Base-by-base conservation (phyloP, 2,797 vertebrate genomes). In the Antrozous pallidus region DNA sequence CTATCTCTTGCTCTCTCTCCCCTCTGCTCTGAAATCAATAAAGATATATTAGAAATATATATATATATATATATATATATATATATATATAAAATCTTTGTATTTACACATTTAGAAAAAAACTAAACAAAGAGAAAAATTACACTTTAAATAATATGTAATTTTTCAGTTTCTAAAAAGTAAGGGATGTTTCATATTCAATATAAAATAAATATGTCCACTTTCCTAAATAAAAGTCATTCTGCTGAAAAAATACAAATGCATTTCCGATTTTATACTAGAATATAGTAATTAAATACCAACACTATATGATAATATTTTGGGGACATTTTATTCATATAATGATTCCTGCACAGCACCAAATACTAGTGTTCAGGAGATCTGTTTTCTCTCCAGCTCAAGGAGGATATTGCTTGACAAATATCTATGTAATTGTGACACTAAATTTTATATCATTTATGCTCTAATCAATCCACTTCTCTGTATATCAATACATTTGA, bases 371-470 rank as follows among this genome's bases (percentile, higher is more conserved):
- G 61, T 51, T 71, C 63, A 54, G 13, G 33, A 45, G 0, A 45
- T 45, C 51, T 90, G 89, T 49, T 92, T 84, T 90, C 80, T 78
- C 40, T 96, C 70, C 67, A 42, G 33, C 6, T 87, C 82, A 86
- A 78, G 83, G 77, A 80, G 80, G 45, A 82, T 61, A 81, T 36
- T 28, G n/a, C 12, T 56, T 70, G 24, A 74, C 24, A 83, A 70
- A 49, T 73, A 78, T 86, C 90, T 63, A 79, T 84, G 36, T 92
- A 38, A 42, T 92, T 90, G 45, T 38, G 31, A 88, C 40, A 71
- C n/a, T 31, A 77, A 94, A 75, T 58, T 58, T 45, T 51, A n/a
- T 3, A n/a, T 67, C 73, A 69, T 47, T 63, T 42, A 58, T 58
- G 14, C 61, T 77, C 17, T 10, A 45, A 85, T 92, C 33, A 45